Conservation (phyloP, 2,797 vertebrate species). For the Pelochelys cantorii region DNA sequence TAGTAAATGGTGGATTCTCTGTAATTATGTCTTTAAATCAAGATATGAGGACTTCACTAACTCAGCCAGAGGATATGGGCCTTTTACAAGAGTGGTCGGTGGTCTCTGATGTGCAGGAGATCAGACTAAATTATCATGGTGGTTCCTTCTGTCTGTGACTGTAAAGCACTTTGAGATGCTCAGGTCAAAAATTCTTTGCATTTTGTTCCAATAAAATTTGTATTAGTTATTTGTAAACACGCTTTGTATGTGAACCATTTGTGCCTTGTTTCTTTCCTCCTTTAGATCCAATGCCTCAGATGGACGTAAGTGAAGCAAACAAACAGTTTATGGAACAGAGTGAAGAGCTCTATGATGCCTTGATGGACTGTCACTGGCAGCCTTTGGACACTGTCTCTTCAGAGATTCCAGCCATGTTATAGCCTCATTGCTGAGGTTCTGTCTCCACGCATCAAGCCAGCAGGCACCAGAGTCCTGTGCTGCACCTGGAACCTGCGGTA, state of each 20-base stretch:
- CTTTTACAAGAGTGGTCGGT: not conserved
- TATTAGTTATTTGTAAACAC: not conserved
- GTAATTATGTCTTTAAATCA: not conserved
- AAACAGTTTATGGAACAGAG: conserved; percentile 92
- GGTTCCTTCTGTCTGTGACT: not conserved
- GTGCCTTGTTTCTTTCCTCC: not conserved
- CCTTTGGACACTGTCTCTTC: conserved; percentile 85
- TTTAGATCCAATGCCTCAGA: conserved; percentile 87
- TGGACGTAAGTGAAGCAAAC: conserved; percentile 91
- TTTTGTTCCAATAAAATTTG: not conserved
- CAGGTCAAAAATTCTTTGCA: not conserved
- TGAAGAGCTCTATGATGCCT: conserved; percentile 92
- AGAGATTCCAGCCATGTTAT: conserved; percentile 82
- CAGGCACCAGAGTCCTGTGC: not conserved
- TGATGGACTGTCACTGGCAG: conserved; percentile 93
- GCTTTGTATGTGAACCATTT: rapidly evolving
- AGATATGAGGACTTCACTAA: not conserved
- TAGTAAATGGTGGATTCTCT: not conserved
- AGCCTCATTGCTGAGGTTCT: conserved; percentile 34
- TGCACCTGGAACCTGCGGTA: conserved; percentile 1
- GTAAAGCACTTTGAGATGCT: conserved; percentile 16
- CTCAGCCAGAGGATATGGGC: not conserved
- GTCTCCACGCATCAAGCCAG: conserved; percentile 19
- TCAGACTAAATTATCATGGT: not conserved
- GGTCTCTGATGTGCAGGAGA: not conserved